These are phyloP conservation scores for Charaxes varanes DNA, from an alignment of 1,140 invertebrate species.

Conservation along the genomic window DNA sequence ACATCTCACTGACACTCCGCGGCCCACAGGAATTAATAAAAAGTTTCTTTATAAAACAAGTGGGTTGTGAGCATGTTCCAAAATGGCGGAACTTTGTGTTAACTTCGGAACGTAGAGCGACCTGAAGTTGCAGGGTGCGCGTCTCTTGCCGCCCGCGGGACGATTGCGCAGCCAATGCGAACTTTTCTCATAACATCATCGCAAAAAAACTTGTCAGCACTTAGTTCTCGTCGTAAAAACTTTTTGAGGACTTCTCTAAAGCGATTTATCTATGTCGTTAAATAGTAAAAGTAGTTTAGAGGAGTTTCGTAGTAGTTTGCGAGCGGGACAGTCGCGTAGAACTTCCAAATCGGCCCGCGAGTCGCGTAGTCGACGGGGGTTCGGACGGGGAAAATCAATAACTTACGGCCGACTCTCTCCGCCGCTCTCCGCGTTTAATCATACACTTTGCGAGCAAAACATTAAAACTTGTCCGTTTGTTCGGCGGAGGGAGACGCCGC, in stretches of 20 bases:
- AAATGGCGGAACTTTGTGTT: constrained; percentile 76
- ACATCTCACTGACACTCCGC: constrained; percentile 73
- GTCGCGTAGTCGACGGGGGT: constrained; percentile 66
- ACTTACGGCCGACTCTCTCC: constrained; percentile 73
- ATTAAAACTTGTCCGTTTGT: constrained; percentile 74
- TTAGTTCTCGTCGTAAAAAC: constrained; percentile 37
- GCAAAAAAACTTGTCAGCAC: constrained; percentile 52
- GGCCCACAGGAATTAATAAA: constrained; percentile 76
- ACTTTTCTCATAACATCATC: constrained; percentile 63
- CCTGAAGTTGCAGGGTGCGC: constrained; percentile 71
- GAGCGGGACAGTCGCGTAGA: constrained; percentile 40
- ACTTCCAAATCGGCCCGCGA: constrained; percentile 50
- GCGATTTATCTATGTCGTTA: constrained; percentile 26
- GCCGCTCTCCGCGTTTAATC: constrained; percentile 71
- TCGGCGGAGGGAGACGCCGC: constrained; percentile 63
- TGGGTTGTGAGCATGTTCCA: constrained; percentile 76
- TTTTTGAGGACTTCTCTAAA: constrained; percentile 36
- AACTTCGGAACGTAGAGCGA: constrained; percentile 74
- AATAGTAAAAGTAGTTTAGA: constrained; percentile 41
- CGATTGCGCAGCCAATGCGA: constrained; percentile 55
- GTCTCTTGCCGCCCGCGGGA: constrained; percentile 41
- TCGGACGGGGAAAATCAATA: constrained; percentile 75
- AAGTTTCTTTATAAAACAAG: constrained; percentile 77
- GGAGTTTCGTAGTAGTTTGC: constrained; percentile 32
- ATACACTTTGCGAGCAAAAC: constrained; percentile 74